Percentiles rank a stretch among this genome's conserved stretches.
These are phyloP conservation scores for Nemoura dubitans DNA, from an alignment of 2,888 invertebrate species.

Conservation along the genomic window DNA sequence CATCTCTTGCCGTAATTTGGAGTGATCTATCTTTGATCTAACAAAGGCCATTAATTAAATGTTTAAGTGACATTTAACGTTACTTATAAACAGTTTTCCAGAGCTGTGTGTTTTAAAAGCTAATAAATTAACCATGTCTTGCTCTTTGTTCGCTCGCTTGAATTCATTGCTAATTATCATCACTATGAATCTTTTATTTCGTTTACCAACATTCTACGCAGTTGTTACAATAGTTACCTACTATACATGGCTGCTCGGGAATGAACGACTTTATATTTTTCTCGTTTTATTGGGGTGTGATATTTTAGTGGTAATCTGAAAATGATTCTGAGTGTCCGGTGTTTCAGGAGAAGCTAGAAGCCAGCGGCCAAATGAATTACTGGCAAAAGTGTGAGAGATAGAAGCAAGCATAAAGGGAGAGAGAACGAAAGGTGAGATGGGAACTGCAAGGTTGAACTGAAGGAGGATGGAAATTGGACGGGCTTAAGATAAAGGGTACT, in stretches of 20 bases:
- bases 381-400: neutral
- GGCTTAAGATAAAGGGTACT: slow-evolving; percentile 26
- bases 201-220: neutral
- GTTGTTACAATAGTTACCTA: neutral
- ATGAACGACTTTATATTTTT: neutral
- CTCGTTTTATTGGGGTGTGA: neutral
- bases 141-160: slow-evolving; percentile 7
- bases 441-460: neutral
- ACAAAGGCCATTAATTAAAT: slow-evolving; percentile 26
- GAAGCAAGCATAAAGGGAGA: neutral
- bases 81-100: slow-evolving; percentile 12
- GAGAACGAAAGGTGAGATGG: neutral
- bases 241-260: neutral
- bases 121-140: slow-evolving; percentile 3
- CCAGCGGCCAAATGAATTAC: slow-evolving; percentile 21
- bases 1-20: neutral
- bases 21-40: slow-evolving; percentile 13
- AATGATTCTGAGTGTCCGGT: slow-evolving; percentile 7
- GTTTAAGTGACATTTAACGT: slow-evolving; percentile 2
- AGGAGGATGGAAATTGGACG: slow-evolving; percentile 36
- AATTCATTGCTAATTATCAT: slow-evolving; percentile 7
- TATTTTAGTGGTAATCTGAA: slow-evolving; percentile 15
- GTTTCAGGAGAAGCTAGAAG: neutral
- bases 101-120: neutral
- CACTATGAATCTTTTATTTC: neutral